Percentiles rank a stretch among this genome's conserved stretches.
phyloP scores from a whole-genome alignment of 2,797 vertebrate species.

The Melanotaenia boesemani region DNA sequence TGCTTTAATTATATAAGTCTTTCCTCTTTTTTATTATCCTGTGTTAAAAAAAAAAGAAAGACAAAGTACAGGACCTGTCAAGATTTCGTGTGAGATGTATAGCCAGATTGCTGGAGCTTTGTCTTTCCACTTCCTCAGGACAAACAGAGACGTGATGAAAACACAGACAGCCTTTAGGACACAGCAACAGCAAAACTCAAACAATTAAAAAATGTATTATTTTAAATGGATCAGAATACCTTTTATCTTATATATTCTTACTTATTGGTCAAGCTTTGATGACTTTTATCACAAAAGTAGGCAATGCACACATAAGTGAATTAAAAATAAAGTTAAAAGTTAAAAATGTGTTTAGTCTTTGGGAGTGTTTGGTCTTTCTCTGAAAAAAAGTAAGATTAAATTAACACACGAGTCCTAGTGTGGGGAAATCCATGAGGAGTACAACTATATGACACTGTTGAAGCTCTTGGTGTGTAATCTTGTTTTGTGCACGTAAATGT shows the following conservation, averaged over 20 bases:
- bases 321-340: too few species aligned
- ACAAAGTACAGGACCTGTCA: slow-evolving; percentile 27
- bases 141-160: slow-evolving; percentile 60
- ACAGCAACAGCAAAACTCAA: slow-evolving; percentile 50
- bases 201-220: slow-evolving; percentile 42
- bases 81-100: slow-evolving; percentile 39
- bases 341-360: background rate
- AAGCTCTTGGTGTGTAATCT: slow-evolving; percentile 32
- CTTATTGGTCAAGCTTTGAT: slow-evolving; percentile 12
- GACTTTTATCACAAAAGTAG: slow-evolving; percentile 14
- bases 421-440: background rate
- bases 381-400: background rate
- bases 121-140: slow-evolving; percentile 53
- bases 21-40: background rate
- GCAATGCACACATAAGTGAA: background rate
- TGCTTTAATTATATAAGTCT: background rate
- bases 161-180: slow-evolving; percentile 26
- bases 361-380: background rate
- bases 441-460: slow-evolving; percentile 5
- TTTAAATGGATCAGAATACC: slow-evolving; percentile 17
- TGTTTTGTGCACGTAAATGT: slow-evolving; percentile 65
- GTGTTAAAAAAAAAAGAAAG: slow-evolving; percentile 12
- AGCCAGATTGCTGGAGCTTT: slow-evolving; percentile 30
- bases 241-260: slow-evolving; percentile 18
- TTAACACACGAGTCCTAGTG: background rate